Conservation (phyloP, 1,140 invertebrate species). For the Idris sp. region DNA sequence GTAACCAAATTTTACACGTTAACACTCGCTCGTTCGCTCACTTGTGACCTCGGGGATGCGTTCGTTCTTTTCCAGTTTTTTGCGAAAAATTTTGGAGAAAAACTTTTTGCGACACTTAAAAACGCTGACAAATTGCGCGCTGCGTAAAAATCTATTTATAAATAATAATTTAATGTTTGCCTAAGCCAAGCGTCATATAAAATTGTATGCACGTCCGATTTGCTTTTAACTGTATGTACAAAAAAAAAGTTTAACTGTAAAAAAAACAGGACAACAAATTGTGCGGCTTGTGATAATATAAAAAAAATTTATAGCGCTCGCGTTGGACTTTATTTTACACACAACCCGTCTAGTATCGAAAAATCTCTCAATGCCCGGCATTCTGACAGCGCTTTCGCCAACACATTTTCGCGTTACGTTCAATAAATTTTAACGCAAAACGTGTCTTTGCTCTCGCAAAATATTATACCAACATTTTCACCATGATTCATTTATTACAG, state of each 20-base stretch:
- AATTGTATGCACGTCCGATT: constrained; percentile 22
- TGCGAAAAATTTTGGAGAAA: no score
- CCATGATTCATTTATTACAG: constrained; percentile 32
- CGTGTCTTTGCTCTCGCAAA: constrained; percentile 68
- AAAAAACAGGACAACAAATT: constrained; percentile 34
- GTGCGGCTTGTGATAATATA: constrained; percentile 16
- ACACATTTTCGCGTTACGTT: constrained; percentile 19
- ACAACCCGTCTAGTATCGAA: constrained; percentile 29
- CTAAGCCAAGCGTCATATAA: constrained; percentile 39
- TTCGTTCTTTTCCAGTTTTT: constrained; percentile 26
- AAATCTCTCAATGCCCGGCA: constrained; percentile 13
- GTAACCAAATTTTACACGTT: constrained; percentile 65
- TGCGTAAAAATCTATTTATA: constrained; percentile 15
- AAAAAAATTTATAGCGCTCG: constrained; percentile 24
- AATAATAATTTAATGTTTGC: constrained; percentile 46
- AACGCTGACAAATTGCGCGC: constrained; percentile 46
- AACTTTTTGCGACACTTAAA: constrained; percentile 27
- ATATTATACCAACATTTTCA: no score
- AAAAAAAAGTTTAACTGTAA: constrained; percentile 38
- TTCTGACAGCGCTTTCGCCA: constrained; percentile 38
- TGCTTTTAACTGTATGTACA: constrained; percentile 47
- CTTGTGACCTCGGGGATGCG: constrained; percentile 31
- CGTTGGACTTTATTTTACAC: constrained; percentile 25
- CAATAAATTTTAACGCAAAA: constrained; percentile 69
- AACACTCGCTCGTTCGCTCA: constrained; percentile 47